A percentile compares a stretch with the other conserved stretches of the same genome.
Conservation (phyloP, 2,113 vertebrate species). For the Numenius arquata region DNA sequence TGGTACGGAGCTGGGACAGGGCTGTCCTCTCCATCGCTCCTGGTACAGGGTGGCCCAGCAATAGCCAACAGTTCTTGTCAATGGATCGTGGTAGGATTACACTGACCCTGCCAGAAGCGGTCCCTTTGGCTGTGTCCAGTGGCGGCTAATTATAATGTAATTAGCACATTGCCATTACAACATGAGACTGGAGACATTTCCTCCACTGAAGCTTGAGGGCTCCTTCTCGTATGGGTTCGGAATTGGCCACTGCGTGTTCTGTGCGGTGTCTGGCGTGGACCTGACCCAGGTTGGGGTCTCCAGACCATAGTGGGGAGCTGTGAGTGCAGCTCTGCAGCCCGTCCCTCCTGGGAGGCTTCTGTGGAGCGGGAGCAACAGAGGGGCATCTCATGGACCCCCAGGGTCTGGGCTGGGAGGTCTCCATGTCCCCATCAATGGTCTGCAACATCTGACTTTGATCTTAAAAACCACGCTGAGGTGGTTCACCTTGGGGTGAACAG, state of each 20-base stretch:
- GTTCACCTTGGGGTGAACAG: not conserved
- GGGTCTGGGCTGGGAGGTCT: not conserved
- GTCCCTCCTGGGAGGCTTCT: not conserved
- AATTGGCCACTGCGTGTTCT: fast-evolving
- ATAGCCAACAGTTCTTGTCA: not conserved
- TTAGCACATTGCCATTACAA: not conserved
- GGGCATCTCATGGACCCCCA: not conserved
- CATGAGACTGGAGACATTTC: not conserved
- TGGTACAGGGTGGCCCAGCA: fast-evolving
- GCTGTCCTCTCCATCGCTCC: not conserved
- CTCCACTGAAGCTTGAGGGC: not conserved
- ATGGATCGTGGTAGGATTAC: fast-evolving
- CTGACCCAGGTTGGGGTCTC: not conserved
- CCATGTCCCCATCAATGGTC: not conserved
- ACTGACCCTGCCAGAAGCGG: not conserved
- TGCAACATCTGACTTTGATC: not conserved
- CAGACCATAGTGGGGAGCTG: not conserved
- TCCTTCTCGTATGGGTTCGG: not conserved
- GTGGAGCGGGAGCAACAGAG: not conserved
- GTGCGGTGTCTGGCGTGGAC: not conserved
- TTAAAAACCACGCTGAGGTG: fast-evolving
- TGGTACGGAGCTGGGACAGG: fast-evolving
- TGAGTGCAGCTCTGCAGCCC: not conserved
- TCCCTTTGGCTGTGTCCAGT: not conserved
- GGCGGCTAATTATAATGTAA: fast-evolving